Base-by-base conservation (phyloP, 2,888 invertebrate genomes). In the Phlogophora meticulosa region DNA sequence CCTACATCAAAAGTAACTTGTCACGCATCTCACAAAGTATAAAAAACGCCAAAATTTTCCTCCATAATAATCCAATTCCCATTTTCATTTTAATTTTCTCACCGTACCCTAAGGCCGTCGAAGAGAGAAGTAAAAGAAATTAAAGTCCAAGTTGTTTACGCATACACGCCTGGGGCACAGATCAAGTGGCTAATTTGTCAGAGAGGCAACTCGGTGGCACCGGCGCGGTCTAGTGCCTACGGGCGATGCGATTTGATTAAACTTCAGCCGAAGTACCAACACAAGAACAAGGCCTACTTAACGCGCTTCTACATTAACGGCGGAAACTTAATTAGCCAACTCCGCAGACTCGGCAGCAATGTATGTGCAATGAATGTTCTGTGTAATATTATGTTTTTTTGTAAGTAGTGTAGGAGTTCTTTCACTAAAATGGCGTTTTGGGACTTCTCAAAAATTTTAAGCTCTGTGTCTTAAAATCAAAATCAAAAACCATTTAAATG, bases 111-210 rank as follows among this genome's bases (percentile, higher is more conserved):
- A 61, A 66, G 43, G 53, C 20, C 76, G 72, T 84, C 80, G 84
- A 85, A 87, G 82, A 75, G 78, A 83, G 76, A 84, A 80, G 82
- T 79, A 82, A 86, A 88, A 87, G 83, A 87, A 88, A 90, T 89
- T 88, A 90, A 89, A 89, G 85, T 83, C 81, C 72, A 86, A 88
- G 88, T 89, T 90, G 87, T 89, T 90, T 89, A 88, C 85, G 86
- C 90, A 89, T 85, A 89, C 86, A 85, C 83, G 89, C 89, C 89
- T 85, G 85, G 85, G 87, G 90, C 88, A 86, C 81, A 89, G 90
- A 92, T 91, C 93, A 93, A 93, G 92, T 92, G 91, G 91, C 89
- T 93, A 94, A 94, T 94, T 95, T 94, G 93, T 94, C 93, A 94
- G 85, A 86, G 85, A 90, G 87, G 86, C 89, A 92, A 94, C 88